phyloP scores from a whole-genome alignment of 2,888 invertebrate species.

The Tetramorium bicarinatum region DNA sequence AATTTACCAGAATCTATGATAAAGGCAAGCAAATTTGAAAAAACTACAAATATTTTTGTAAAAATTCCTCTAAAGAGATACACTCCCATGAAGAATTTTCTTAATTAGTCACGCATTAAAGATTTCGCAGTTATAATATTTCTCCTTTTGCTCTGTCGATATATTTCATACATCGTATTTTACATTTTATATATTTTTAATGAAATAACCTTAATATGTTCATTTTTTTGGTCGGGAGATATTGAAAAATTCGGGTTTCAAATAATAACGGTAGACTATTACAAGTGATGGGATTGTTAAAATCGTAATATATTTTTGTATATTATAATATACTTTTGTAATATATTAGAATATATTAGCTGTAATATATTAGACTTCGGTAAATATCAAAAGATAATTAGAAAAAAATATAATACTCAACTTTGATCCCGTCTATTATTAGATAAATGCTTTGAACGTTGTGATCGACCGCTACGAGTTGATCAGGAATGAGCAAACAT shows the following conservation, averaged over 20 bases:
- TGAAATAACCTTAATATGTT: neutral
- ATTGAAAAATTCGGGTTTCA: neutral
- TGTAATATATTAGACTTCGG: neutral
- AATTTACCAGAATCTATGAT: slow-evolving; percentile 99
- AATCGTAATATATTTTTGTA: neutral
- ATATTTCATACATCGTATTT: neutral
- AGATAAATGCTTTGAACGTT: slow-evolving; percentile 4
- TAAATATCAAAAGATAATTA: neutral
- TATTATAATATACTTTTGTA: neutral
- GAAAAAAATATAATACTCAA: neutral
- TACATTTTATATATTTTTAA: neutral
- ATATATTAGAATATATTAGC: neutral
- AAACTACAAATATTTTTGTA: neutral
- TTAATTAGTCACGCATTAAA: neutral
- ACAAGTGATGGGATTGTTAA: neutral
- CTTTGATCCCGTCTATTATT: neutral
- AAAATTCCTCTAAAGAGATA: neutral
- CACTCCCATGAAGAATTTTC: neutral
- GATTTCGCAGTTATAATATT: neutral
- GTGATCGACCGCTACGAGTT: neutral
- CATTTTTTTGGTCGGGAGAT: too few species aligned
- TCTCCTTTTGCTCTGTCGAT: neutral
- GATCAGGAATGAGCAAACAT: slow-evolving; percentile 58
- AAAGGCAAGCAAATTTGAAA: slow-evolving; percentile 90
- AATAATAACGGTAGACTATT: neutral